These are phyloP conservation scores for Melanerpes formicivorus DNA, from an alignment of 2,113 vertebrate species.

Conservation along the genomic window DNA sequence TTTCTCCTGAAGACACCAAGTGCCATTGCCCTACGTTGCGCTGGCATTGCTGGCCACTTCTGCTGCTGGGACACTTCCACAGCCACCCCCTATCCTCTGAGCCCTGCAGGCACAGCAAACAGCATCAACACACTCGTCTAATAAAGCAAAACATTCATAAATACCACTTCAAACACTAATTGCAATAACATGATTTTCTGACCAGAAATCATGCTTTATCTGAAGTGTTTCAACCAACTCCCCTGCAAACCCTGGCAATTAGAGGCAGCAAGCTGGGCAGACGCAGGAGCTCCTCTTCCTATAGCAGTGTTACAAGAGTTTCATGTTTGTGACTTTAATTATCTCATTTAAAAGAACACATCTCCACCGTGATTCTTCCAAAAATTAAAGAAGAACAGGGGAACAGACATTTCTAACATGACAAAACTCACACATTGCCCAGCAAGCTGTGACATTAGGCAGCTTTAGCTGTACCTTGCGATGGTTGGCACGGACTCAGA, in stretches of 20 bases:
- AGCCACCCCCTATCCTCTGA: fast-evolving
- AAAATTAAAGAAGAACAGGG: neutral
- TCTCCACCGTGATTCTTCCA: neutral
- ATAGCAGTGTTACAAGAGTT: neutral
- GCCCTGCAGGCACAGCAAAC: neutral
- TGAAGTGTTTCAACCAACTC: neutral
- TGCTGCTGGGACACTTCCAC: neutral
- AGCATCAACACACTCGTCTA: neutral
- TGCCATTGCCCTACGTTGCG: neutral
- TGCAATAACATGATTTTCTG: neutral
- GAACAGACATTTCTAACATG: neutral
- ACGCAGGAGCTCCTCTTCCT: neutral
- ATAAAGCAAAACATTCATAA: neutral
- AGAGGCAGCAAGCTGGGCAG: neutral
- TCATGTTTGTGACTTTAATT: neutral
- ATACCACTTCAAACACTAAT: neutral
- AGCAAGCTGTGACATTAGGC: neutral
- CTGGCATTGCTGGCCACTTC: neutral
- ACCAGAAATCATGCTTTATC: neutral
- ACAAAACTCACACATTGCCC: neutral
- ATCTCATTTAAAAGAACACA: neutral
- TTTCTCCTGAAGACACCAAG: neutral
- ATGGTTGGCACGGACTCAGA: neutral
- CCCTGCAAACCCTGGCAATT: neutral
- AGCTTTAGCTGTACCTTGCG: neutral